These are phyloP conservation scores for Nomada fabriciana DNA, from an alignment of 2,888 invertebrate species.

Conservation along the genomic window DNA sequence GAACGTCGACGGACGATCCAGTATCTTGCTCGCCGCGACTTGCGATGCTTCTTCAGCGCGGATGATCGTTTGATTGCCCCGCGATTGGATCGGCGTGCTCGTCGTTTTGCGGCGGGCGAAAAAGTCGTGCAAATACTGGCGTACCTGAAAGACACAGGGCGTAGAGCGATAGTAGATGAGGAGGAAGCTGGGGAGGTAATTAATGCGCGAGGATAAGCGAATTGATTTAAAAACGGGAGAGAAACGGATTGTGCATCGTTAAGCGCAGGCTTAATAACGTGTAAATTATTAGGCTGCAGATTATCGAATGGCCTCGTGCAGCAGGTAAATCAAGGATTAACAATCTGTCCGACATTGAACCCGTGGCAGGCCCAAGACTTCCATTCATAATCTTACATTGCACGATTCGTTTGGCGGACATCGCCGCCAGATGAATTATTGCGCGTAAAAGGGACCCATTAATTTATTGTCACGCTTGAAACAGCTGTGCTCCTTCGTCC, in stretches of 20 bases:
- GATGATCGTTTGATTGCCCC: background rate
- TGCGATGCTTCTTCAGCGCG: background rate
- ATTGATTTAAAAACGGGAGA: background rate
- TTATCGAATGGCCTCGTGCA: background rate
- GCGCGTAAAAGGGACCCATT: slow-evolving; percentile 23
- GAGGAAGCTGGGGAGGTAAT: background rate
- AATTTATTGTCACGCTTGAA: slow-evolving; percentile 17
- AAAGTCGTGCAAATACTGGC: background rate
- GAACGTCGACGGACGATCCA: too few relatives aligned
- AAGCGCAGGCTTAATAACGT: background rate
- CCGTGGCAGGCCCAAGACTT: background rate
- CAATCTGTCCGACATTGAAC: background rate
- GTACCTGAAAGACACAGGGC: background rate
- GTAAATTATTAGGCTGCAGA: background rate
- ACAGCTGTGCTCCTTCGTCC: slow-evolving; percentile 4
- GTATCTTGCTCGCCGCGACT: background rate
- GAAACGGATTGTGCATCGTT: background rate
- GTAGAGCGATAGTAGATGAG: background rate
- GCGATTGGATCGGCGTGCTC: background rate
- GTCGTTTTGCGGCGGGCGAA: background rate
- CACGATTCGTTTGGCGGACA: background rate
- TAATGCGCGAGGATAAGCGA: background rate
- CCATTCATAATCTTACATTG: background rate
- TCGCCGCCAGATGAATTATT: slow-evolving; percentile 20
- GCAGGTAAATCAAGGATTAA: slow-evolving; percentile 1